These are phyloP conservation scores for Tachyglossus aculeatus DNA, from an alignment of 2,797 vertebrate genomes.

Conservation along the genomic window DNA sequence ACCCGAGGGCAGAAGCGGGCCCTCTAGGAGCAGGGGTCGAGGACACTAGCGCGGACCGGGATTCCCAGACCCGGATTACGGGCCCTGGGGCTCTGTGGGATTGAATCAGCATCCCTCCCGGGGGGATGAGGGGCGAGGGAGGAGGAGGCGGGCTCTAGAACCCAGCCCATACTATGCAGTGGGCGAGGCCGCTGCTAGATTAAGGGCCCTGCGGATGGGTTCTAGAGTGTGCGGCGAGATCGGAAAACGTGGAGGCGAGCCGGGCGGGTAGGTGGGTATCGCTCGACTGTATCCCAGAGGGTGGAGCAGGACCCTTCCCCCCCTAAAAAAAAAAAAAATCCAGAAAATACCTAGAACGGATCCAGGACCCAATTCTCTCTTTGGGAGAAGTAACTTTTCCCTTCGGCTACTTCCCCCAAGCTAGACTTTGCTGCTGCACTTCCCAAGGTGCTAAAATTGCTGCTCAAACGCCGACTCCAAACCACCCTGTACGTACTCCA, in stretches of 20 bases:
- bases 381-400: constrained; percentile 33
- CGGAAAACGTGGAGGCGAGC: constrained; percentile 29
- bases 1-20: constrained; percentile 46
- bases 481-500: constrained; percentile 47
- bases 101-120: constrained; percentile 25
- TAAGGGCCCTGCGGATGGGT: constrained; percentile 38
- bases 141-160: constrained; percentile 16
- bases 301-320: constrained; percentile 28
- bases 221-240: constrained; percentile 35
- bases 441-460: constrained; percentile 55
- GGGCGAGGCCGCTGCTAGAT: constrained; percentile 47
- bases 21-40: constrained; percentile 30
- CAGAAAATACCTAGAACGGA: too few species aligned
- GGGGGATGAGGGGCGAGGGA: too few species aligned
- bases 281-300: constrained; percentile 35
- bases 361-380: constrained; percentile 36
- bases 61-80: constrained; percentile 24
- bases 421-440: constrained; percentile 65
- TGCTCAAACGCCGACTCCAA: constrained; percentile 47
- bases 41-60: constrained; percentile 19
- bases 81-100: constrained; percentile 31
- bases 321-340: too few species aligned
- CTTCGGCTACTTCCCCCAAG: constrained; percentile 60
- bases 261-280: constrained; percentile 43
- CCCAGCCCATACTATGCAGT: constrained; percentile 30